A percentile compares a stretch with the other conserved stretches of the same genome.
Conservation (phyloP, 2,113 vertebrate species). For the Poecile atricapillus region DNA sequence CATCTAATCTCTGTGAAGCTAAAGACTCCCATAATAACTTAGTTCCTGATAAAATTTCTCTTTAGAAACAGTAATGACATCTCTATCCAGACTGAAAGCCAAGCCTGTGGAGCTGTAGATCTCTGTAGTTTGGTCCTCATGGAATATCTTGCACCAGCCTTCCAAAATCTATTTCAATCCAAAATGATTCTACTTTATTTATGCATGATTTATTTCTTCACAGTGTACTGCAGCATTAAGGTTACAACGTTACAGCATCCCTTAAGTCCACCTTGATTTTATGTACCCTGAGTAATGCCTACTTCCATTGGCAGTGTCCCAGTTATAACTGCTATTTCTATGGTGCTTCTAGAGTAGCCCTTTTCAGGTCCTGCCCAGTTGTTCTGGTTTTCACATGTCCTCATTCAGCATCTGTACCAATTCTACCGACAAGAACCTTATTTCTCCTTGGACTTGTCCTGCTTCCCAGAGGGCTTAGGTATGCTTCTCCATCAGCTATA, state of each 20-base stretch:
- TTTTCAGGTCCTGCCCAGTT: slow-evolving; percentile 13
- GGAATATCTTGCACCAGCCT: not conserved
- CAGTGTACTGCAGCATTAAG: not conserved
- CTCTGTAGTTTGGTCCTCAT: not conserved
- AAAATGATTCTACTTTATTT: not conserved
- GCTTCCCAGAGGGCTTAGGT: not conserved
- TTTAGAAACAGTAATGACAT: not conserved
- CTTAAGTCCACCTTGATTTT: not conserved
- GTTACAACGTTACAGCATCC: not conserved
- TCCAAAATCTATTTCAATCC: not conserved
- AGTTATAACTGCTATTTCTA: slow-evolving; percentile 27
- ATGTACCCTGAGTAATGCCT: not conserved
- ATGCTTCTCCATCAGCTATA: not conserved
- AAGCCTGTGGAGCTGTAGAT: not conserved
- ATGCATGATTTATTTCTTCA: not conserved
- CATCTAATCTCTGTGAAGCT: not conserved
- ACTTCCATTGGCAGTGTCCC: not conserved
- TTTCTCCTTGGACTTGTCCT: not conserved
- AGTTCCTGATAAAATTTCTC: not conserved
- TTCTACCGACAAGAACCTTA: not conserved
- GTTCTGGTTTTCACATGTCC: slow-evolving; percentile 46
- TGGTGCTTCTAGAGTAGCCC: not conserved
- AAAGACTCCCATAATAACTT: not conserved
- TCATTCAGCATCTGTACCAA: slow-evolving; percentile 6
- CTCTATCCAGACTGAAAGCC: not conserved